Conservation (phyloP, 2,888 invertebrate species). For the Pyrochroa serraticornis region DNA sequence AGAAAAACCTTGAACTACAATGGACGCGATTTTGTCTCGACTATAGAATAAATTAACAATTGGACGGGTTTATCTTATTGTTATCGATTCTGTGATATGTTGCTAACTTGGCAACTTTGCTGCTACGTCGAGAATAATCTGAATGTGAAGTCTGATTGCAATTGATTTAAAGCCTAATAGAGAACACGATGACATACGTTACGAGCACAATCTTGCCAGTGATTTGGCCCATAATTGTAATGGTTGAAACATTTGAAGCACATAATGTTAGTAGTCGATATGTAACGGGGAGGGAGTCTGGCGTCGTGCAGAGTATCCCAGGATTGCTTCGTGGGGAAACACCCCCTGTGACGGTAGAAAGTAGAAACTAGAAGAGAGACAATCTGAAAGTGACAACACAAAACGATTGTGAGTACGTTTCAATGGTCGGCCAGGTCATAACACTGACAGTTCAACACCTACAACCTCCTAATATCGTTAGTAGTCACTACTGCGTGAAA, state of each 20-base stretch:
- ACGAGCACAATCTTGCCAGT: conserved; percentile 10
- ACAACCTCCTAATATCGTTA: conserved; percentile 30
- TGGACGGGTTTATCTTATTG: neutral
- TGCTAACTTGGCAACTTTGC: conserved; percentile 3
- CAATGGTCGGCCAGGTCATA: conserved; percentile 28
- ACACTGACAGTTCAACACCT: conserved; percentile 30
- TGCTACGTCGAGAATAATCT: conserved; percentile 10
- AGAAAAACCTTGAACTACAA: neutral
- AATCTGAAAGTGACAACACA: conserved; percentile 25
- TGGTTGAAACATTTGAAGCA: conserved; percentile 25
- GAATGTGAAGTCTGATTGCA: conserved; percentile 25
- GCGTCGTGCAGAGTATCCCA: conserved; percentile 1
- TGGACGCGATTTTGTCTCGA: neutral
- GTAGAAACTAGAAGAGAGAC: conserved; percentile 7
- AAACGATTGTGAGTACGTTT: conserved; percentile 21
- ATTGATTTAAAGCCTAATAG: conserved; percentile 12
- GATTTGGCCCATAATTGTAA: conserved; percentile 26
- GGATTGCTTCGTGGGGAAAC: conserved; percentile 14
- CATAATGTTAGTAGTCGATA: conserved; percentile 25
- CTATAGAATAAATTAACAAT: neutral
- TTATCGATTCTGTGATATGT: conserved; percentile 8
- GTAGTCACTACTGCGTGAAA: conserved; percentile 24
- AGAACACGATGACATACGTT: conserved; percentile 11
- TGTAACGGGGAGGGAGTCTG: conserved; percentile 5
- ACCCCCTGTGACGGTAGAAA: conserved; percentile 8